Conservation (phyloP, 1,140 invertebrate genomes). For the Drosophila nasuta region DNA sequence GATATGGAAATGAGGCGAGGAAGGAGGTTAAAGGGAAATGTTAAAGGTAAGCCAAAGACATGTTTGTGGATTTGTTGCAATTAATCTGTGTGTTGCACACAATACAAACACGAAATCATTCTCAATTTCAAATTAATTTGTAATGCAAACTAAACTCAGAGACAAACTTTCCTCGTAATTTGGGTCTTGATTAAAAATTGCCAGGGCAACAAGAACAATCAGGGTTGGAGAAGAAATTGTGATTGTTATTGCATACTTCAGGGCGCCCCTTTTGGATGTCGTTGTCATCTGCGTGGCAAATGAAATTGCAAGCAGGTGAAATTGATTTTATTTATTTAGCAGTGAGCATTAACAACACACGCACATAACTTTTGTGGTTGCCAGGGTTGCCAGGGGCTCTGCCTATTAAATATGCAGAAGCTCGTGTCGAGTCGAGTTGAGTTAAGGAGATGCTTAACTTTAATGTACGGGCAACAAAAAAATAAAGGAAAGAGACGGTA, state of each 20-base stretch:
- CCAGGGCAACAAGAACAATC: slow-evolving; percentile 34
- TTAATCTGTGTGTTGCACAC: neutral
- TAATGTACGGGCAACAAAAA: neutral
- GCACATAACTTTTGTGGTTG: slow-evolving; percentile 49
- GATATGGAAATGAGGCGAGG: slow-evolving; percentile 59
- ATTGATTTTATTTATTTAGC: slow-evolving; percentile 81
- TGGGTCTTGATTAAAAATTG: slow-evolving; percentile 51
- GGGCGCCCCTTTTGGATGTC: slow-evolving; percentile 5
- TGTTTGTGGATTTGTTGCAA: slow-evolving; percentile 4
- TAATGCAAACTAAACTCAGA: neutral
- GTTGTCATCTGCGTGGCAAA: slow-evolving; percentile 24
- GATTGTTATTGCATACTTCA: slow-evolving; percentile 70
- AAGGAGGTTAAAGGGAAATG: neutral
- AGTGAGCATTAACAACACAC: slow-evolving; percentile 62
- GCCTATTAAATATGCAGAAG: slow-evolving; percentile 72
- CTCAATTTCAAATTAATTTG: neutral
- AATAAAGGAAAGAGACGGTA: neutral
- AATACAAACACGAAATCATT: neutral
- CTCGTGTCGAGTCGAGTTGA: slow-evolving; percentile 3
- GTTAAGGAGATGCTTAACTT: slow-evolving; percentile 5
- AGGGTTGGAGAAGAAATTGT: slow-evolving; percentile 43
- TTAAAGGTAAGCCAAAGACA: neutral
- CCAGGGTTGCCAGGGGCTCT: slow-evolving; percentile 34
- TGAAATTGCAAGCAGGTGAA: slow-evolving; percentile 56
- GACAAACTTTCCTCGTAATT: neutral